A percentile compares a stretch with the other conserved stretches of the same genome.
phyloP scores from a whole-genome alignment of 2,888 invertebrate genomes.

The Diarsia brunnea region DNA sequence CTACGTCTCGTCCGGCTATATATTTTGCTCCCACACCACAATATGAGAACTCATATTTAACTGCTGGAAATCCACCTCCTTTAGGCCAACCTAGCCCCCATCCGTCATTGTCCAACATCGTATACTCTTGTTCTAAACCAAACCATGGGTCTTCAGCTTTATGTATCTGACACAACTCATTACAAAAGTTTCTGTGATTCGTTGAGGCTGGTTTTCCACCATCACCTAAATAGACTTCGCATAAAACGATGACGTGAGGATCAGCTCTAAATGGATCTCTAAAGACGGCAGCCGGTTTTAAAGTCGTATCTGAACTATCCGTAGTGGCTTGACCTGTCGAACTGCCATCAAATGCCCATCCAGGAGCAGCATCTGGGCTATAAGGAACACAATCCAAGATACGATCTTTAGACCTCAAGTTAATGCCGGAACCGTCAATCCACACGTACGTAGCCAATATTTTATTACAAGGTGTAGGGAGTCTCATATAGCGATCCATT shows the following conservation, averaged over 20 bases:
- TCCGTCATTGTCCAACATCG: slow-evolving; percentile 96
- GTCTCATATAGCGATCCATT: slow-evolving; percentile 89
- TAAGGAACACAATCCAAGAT: slow-evolving; percentile 92
- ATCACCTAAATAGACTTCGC: slow-evolving; percentile 94
- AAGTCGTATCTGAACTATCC: slow-evolving; percentile 97
- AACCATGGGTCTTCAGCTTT: slow-evolving; percentile 95
- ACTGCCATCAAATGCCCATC: slow-evolving; percentile 98
- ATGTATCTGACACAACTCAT: slow-evolving; percentile 93
- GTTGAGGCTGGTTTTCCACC: slow-evolving; percentile 93
- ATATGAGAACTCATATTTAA: slow-evolving; percentile 97
- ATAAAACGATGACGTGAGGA: slow-evolving; percentile 96
- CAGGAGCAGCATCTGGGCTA: slow-evolving; percentile 90
- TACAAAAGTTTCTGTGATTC: slow-evolving; percentile 93
- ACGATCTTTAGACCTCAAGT: slow-evolving; percentile 93
- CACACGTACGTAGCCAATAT: slow-evolving; percentile 93
- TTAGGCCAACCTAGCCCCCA: slow-evolving; percentile 98
- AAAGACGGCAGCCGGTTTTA: slow-evolving; percentile 96
- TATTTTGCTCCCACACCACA: slow-evolving; percentile 99
- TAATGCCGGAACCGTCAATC: slow-evolving; percentile 95
- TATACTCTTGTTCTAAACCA: slow-evolving; percentile 98
- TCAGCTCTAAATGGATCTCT: slow-evolving; percentile 97
- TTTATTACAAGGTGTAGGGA: slow-evolving; percentile 91
- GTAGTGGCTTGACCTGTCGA: slow-evolving; percentile 95
- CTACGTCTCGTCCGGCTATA: slow-evolving; percentile 97
- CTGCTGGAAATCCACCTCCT: slow-evolving; percentile 96